Base-by-base conservation (phyloP, 2,113 vertebrate genomes). In the Gracilinanus agilis region DNA sequence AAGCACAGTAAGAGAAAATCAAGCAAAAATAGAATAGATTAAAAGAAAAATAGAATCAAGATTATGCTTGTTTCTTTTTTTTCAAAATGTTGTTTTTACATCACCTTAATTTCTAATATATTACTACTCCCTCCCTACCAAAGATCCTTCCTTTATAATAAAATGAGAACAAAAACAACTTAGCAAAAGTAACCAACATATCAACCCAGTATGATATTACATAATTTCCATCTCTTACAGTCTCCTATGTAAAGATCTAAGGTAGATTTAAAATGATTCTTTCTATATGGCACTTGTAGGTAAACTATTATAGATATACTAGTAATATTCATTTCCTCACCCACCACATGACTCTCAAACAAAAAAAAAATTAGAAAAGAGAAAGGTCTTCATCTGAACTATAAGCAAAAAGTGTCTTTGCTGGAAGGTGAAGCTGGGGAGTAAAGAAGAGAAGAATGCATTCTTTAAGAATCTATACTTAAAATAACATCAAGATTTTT, bases 1-100 rank as follows among this genome's bases (percentile, higher is more conserved):
- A 96, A 96, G 83, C 44, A 94, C 3, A 89, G 11, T 58, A 2
- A 25, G 92, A n/a, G n/a, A n/a, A n/a, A n/a, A n/a, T n/a, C n/a
- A n/a, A n/a, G n/a, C n/a, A n/a, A n/a, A n/a, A n/a, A n/a, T n/a
- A n/a, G n/a, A n/a, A n/a, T n/a, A n/a, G n/a, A n/a, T 3, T 40
- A 90, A 56, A 40, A 9, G 91, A 95, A 90, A 0, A 12, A 58
- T 25, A 89, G 54, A 90, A 54, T 75, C 34, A 94, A 40, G 93
- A 89, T 8, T 8, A 88, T 12, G 9, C 1, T 92, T 34, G 13
- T 90, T 13, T 24, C 21, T 67, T 21, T 19, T 7, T 58, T 21
- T 96, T 16, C 44, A 53, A 92, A 92, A 88, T 61, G 27, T 61
- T 61, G 25, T 61, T 61, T 29, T 61, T 29, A 61, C 27, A 61